Evolutionary conservation across 1,140 invertebrate genomes (phyloP), one percentile per base, ranked within the genome.

Genomic region (Bombus haemorrhoidalis): DNA sequence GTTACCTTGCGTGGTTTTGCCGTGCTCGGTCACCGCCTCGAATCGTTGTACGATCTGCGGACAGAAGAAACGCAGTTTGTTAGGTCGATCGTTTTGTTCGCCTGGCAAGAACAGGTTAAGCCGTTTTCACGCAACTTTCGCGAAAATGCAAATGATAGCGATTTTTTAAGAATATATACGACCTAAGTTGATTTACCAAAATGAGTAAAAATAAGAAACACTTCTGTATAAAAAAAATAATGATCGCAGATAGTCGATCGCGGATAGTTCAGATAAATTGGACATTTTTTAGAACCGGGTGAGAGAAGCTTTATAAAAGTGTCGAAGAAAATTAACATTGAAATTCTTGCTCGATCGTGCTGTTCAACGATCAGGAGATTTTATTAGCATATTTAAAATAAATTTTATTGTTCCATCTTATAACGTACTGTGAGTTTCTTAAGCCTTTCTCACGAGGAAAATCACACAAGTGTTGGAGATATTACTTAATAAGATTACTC

Each of bases 1-100:
- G 78, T 85, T 85, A 85, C 84, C 84, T 81, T 81, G 79, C 71
- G 79, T 41, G 71, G 69, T 81, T 75, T 81, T 59, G 69, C 32
- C 68, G 69, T 57, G 69, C 6, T 68, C 25, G 57, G 8, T 64
- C 47, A 37, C 43, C 22, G 77, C 69, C 37, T 43, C 34, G 47
- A 73, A 37, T 57, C 43, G 82, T 39, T 64, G 77, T n/a, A 53
- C 71, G 43, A 57, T 68, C 84, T 85, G 84, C 4, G 69, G 81
- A 37, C 34, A 10, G 59, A 57, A 66, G 41, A 68, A 66, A 74
- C 18, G 37, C 2, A 9, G 13, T 15, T 43, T 32, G n/a, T 72
- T 62, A 73, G 34, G 12, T 47, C 2, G 37, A 4, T 37, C 18
- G 47, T 39, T 53, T 41, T 41, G 15, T 69, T 32, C 41, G 18